These are phyloP conservation scores for Phylloscopus whistleri DNA, from an alignment of 2,113 vertebrate genomes.

Conservation along the genomic window DNA sequence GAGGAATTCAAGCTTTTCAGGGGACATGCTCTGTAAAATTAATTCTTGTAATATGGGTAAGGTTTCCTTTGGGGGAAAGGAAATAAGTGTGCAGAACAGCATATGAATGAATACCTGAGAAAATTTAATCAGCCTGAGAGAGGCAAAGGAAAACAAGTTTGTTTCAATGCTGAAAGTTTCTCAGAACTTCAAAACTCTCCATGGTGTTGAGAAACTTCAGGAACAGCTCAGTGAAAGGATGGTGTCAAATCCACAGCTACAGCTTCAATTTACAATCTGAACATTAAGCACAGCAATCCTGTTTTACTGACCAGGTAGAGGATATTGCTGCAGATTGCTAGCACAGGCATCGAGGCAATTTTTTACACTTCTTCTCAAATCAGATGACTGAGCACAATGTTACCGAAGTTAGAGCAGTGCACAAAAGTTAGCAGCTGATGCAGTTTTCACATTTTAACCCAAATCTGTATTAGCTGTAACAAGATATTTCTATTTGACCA, in stretches of 20 bases:
- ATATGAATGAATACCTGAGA: background rate
- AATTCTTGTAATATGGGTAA: background rate
- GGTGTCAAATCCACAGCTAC: conserved; percentile 55
- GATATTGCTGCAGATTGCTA: background rate
- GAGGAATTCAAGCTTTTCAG: background rate
- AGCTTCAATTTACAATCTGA: conserved; percentile 55
- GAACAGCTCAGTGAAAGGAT: conserved; percentile 51
- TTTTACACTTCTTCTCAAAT: background rate
- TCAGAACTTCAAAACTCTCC: background rate
- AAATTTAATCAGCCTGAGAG: conserved; percentile 31
- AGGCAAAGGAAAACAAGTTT: background rate
- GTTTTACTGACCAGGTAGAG: background rate
- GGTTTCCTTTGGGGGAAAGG: background rate
- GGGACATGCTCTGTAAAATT: background rate
- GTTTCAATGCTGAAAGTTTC: conserved; percentile 21
- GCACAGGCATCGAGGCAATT: background rate
- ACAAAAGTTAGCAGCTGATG: background rate
- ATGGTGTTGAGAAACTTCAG: conserved; percentile 59
- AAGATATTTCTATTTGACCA: background rate
- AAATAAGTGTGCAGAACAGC: conserved; percentile 2
- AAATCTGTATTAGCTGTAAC: background rate
- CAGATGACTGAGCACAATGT: background rate
- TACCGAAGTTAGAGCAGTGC: background rate
- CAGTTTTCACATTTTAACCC: background rate
- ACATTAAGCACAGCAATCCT: conserved; percentile 42